These are phyloP conservation scores for Crotalus horridus DNA, from an alignment of 2,113 vertebrate genomes.

Conservation along the genomic window DNA sequence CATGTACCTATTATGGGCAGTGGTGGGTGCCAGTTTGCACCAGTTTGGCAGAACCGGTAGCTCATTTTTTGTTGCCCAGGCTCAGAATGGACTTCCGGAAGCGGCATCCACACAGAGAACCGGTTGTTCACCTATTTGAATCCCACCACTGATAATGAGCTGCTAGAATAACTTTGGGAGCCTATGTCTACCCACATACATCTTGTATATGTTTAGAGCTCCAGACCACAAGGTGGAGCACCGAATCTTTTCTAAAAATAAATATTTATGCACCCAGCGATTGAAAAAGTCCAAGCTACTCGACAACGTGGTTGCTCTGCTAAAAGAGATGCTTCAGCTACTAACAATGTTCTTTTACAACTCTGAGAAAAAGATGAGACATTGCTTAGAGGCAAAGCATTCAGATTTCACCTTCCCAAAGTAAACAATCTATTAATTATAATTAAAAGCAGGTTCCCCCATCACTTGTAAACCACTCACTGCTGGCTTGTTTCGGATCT, in stretches of 20 bases:
- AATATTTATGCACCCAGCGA: background rate
- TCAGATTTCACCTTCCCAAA: background rate
- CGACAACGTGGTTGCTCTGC: background rate
- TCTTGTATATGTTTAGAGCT: background rate
- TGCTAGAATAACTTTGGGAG: too few relatives aligned
- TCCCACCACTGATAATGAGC: too few relatives aligned
- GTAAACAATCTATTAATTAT: background rate
- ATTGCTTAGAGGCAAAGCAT: background rate
- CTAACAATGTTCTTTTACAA: background rate
- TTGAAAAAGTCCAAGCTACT: background rate
- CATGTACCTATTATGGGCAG: background rate
- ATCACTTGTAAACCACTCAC: background rate
- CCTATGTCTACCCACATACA: too few relatives aligned
- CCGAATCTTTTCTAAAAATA: constrained; percentile 33
- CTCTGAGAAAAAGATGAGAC: background rate
- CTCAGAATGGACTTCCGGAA: too few relatives aligned
- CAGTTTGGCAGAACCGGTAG: too few relatives aligned
- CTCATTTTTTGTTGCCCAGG: too few relatives aligned
- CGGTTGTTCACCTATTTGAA: too few relatives aligned
- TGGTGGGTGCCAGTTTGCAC: too few relatives aligned
- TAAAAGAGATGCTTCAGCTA: background rate
- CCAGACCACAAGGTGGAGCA: constrained; percentile 63
- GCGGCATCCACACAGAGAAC: too few relatives aligned
- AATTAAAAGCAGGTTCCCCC: background rate
- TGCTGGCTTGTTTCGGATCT: background rate